Percentiles rank a stretch among this genome's conserved stretches.
These are phyloP conservation scores for Meganola albula DNA, from an alignment of 2,888 invertebrate genomes.

Conservation along the genomic window DNA sequence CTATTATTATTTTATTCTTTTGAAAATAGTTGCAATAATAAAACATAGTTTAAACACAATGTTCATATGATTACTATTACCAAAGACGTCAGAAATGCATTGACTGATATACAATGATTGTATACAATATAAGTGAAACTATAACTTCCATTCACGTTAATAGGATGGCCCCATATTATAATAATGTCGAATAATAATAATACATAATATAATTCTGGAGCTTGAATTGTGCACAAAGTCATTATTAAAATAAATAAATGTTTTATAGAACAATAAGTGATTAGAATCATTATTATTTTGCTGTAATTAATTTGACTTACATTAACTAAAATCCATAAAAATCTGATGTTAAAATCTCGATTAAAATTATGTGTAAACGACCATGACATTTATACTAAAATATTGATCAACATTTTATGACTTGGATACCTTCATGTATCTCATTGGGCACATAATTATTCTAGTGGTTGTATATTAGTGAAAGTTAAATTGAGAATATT, in stretches of 20 bases:
- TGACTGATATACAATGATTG: slow-evolving; percentile 42
- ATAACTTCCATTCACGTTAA: slow-evolving; percentile 46
- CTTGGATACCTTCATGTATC: slow-evolving; percentile 46
- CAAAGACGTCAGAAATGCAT: slow-evolving; percentile 60
- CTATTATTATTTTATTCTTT: slow-evolving; percentile 34
- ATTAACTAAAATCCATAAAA: slow-evolving; percentile 27
- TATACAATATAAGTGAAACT: slow-evolving; percentile 35
- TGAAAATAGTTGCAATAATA: slow-evolving; percentile 33
- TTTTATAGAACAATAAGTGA: slow-evolving; percentile 34
- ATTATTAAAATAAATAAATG: slow-evolving; percentile 41
- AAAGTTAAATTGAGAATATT: slow-evolving; percentile 43
- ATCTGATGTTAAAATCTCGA: slow-evolving; percentile 38
- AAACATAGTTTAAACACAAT: slow-evolving; percentile 30
- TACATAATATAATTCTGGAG: slow-evolving; percentile 36
- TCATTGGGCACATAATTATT: slow-evolving; percentile 49
- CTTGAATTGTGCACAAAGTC: slow-evolving; percentile 64
- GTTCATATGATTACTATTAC: slow-evolving; percentile 47
- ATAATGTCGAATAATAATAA: slow-evolving; percentile 35
- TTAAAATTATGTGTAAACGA: slow-evolving; percentile 55
- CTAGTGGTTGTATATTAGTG: slow-evolving; percentile 47
- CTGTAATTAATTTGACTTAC: slow-evolving; percentile 23
- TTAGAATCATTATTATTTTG: slow-evolving; percentile 27
- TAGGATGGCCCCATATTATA: slow-evolving; percentile 42
- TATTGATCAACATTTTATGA: slow-evolving; percentile 74
- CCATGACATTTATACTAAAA: slow-evolving; percentile 59